phyloP scores from a whole-genome alignment of 2,113 vertebrate species.

The Turnix velox region DNA sequence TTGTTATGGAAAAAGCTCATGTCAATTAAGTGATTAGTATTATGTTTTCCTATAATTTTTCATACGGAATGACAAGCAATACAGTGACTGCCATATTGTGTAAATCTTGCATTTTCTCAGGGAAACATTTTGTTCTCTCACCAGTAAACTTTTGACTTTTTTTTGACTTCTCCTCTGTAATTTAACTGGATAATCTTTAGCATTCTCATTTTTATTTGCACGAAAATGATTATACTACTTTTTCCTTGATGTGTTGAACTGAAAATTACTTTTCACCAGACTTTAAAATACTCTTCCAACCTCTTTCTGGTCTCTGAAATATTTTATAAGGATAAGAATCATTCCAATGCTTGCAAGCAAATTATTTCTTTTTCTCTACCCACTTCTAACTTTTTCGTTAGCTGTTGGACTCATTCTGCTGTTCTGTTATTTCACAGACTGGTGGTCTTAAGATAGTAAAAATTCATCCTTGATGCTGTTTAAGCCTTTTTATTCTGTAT shows the following conservation, averaged over 20 bases:
- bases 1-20: background rate
- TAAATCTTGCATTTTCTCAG: background rate
- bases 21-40: background rate
- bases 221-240: background rate
- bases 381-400: background rate
- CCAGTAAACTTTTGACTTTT: background rate
- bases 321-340: background rate
- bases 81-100: background rate
- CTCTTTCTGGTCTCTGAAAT: background rate
- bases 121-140: background rate
- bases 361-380: background rate
- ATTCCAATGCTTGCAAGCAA: background rate
- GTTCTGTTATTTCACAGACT: background rate
- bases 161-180: background rate
- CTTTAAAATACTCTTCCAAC: background rate
- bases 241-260: background rate
- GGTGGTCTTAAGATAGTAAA: background rate
- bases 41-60: background rate
- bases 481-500: background rate
- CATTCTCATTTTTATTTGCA: background rate
- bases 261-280: background rate
- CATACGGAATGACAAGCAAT: background rate
- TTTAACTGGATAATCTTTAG: background rate
- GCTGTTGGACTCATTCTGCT: background rate
- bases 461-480: background rate